phyloP scores from a whole-genome alignment of 2,113 vertebrate genomes.

The Bos indicus region DNA sequence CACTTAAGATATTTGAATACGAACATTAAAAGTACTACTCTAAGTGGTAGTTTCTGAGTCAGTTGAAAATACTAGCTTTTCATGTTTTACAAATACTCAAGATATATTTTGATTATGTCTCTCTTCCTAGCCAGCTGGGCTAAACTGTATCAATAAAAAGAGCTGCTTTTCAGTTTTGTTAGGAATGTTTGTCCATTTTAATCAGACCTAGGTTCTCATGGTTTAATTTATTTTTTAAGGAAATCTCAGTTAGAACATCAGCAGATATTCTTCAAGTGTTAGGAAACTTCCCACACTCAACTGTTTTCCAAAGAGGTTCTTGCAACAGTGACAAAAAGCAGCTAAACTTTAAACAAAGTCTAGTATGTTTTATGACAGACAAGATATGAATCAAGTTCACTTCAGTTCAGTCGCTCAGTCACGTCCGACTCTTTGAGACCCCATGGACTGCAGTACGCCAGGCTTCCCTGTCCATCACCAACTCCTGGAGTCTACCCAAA shows the following conservation, averaged over 20 bases:
- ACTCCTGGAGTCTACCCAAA: too few species aligned
- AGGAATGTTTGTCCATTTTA: not conserved
- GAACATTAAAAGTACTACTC: not conserved
- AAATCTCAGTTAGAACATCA: not conserved
- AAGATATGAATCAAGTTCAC: not conserved
- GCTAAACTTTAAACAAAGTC: not conserved
- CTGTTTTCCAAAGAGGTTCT: not conserved
- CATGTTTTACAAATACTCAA: not conserved
- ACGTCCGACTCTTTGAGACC: not conserved
- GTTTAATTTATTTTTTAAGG: constrained; percentile 11
- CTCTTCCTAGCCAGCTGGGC: not conserved
- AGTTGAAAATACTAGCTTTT: not conserved
- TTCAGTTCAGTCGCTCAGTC: not conserved
- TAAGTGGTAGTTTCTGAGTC: not conserved
- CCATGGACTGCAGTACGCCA: too few species aligned
- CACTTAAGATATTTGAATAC: not conserved
- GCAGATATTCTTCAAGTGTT: not conserved
- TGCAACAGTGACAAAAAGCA: not conserved
- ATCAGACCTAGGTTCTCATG: not conserved
- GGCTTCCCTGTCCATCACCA: too few species aligned
- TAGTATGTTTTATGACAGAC: not conserved
- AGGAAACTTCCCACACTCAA: not conserved
- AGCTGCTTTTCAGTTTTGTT: not conserved
- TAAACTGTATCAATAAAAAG: not conserved
- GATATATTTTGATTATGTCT: not conserved